A percentile compares a stretch with the other conserved stretches of the same genome.
phyloP scores from a whole-genome alignment of 2,888 invertebrate species.

The Cotesia congregata region DNA sequence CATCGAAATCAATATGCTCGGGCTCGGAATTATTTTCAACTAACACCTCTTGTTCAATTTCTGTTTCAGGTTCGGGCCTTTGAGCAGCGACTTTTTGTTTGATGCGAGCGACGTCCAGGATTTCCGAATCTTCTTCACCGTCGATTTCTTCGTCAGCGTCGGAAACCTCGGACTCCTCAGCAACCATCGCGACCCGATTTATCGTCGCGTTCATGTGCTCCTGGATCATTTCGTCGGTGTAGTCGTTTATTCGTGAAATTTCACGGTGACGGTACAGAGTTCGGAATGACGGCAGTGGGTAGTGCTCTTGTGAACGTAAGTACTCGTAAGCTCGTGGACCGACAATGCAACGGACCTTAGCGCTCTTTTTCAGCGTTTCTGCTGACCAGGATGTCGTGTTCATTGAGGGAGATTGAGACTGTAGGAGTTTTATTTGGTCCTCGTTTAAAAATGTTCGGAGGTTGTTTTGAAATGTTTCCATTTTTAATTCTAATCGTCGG shows the following conservation, averaged over 20 bases:
- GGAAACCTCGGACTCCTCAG: constrained; percentile 12
- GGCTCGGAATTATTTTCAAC: neutral
- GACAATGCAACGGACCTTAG: constrained; percentile 17
- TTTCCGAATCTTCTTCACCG: neutral
- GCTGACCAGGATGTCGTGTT: constrained; percentile 19
- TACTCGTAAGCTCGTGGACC: constrained; percentile 25
- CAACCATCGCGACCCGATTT: constrained; percentile 4
- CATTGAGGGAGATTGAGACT: constrained; percentile 10
- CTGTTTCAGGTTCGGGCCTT: neutral
- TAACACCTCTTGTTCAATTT: neutral
- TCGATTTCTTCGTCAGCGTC: neutral
- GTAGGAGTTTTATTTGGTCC: constrained; percentile 21
- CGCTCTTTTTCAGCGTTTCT: constrained; percentile 18
- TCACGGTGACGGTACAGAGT: constrained; percentile 14
- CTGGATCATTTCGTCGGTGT: constrained; percentile 24
- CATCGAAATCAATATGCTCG: neutral
- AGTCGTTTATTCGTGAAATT: constrained; percentile 19
- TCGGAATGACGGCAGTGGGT: constrained; percentile 20
- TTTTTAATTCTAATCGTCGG: constrained; percentile 8
- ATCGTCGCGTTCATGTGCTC: constrained; percentile 23
- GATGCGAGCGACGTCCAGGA: neutral
- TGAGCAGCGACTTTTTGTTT: neutral
- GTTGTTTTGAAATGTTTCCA: constrained; percentile 21
- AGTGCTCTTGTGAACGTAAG: constrained; percentile 16
- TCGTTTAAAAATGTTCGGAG: constrained; percentile 18